Percentiles rank a stretch among this genome's conserved stretches.
phyloP scores from a whole-genome alignment of 2,888 invertebrate species.

The Drosophila bunnanda region DNA sequence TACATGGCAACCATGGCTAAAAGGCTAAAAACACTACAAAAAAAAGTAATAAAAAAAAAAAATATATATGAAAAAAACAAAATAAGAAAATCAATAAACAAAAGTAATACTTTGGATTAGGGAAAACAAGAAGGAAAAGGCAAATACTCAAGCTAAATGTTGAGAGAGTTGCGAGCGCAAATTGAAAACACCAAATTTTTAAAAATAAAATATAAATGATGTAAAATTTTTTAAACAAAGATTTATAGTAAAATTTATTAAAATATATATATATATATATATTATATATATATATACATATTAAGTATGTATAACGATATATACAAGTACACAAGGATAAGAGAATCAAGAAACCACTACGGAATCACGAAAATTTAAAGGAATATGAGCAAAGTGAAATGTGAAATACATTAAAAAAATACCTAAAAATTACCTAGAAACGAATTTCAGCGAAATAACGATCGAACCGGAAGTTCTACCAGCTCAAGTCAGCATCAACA shows the following conservation, averaged over 20 bases:
- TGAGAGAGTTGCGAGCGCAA: conserved; percentile 57
- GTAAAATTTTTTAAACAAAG: conserved; percentile 72
- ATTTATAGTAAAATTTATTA: conserved; percentile 78
- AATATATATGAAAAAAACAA: conserved; percentile 1
- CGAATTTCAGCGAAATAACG: conserved; percentile 21
- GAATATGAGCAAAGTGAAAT: conserved; percentile 46
- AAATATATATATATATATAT: conserved; percentile 40
- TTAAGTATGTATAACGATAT: conserved; percentile 39
- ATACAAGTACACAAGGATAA: conserved; percentile 46
- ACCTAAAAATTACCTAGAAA: conserved; percentile 43
- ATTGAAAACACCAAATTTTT: conserved; percentile 76
- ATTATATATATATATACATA: conserved; percentile 35
- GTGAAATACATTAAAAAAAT: conserved; percentile 77
- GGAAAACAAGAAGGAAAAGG: conserved; percentile 37
- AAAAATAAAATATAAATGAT: conserved; percentile 58
- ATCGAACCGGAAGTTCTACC: conserved; percentile 14
- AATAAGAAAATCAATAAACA: conserved; percentile 15
- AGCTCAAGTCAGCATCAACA: background rate
- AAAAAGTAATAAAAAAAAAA: conserved; percentile 14
- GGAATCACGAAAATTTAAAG: conserved; percentile 27
- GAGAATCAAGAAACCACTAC: conserved; percentile 38
- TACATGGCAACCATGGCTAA: conserved; percentile 63
- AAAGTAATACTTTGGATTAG: conserved; percentile 33
- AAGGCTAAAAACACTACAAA: conserved; percentile 13
- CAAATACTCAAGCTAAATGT: conserved; percentile 27